Percentiles rank a stretch among this genome's conserved stretches.
Evolutionary conservation across 64 coral and sea anemone genomes (phyloP).

Genomic region (Montipora cactus): DNA sequence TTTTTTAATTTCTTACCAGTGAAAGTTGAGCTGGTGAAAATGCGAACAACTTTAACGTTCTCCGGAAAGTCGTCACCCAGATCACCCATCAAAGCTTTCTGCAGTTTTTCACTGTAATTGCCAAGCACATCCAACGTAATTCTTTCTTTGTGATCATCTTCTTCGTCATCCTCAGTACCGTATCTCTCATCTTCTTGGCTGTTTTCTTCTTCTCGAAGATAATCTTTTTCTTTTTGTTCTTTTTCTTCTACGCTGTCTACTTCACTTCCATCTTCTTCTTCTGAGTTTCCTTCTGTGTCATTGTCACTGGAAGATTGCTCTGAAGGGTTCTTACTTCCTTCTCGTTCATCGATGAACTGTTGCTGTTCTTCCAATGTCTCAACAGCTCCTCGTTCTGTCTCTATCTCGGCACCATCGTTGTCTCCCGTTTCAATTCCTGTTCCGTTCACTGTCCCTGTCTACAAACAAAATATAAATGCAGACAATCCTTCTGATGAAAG

Average conservation of each 20-base stretch:
- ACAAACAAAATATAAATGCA: not conserved
- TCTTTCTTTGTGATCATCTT: not conserved
- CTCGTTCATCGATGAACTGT: not conserved
- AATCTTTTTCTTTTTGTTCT: not conserved
- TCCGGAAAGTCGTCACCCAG: slow-evolving; percentile 78
- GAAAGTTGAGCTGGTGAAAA: slow-evolving; percentile 98
- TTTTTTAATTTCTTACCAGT: slow-evolving; percentile 60
- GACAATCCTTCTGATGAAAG: not conserved
- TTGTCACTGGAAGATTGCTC: not conserved
- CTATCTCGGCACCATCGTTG: not conserved
- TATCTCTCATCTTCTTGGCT: not conserved
- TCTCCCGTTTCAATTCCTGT: too few species aligned
- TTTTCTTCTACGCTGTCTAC: not conserved
- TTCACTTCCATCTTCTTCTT: not conserved
- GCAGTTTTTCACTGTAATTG: slow-evolving; percentile 18
- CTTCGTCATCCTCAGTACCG: not conserved
- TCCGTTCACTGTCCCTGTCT: not conserved
- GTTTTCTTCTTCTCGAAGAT: not conserved
- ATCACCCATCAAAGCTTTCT: slow-evolving; percentile 68
- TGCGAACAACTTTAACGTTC: slow-evolving; percentile 89
- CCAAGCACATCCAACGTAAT: not conserved
- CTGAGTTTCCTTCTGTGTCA: not conserved
- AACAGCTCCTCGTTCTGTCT: not conserved
- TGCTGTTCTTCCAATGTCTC: not conserved
- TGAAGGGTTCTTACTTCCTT: not conserved